phyloP scores from a whole-genome alignment of 2,888 invertebrate species.

The Drosophila monieri region DNA sequence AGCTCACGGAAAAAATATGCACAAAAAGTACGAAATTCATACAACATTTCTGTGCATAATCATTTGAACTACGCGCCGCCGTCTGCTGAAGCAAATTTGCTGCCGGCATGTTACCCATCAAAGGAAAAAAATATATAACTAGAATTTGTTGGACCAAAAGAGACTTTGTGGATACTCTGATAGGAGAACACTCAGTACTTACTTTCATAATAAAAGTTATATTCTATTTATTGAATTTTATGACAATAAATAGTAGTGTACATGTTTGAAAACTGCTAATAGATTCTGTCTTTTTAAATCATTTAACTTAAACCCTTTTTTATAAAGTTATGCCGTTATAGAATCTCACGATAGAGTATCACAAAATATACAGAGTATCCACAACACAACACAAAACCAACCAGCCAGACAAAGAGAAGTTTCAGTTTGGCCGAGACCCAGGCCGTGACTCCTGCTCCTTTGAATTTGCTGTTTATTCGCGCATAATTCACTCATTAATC shows the following conservation, averaged over 20 bases:
- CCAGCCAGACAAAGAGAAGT: slow-evolving; percentile 73
- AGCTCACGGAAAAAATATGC: slow-evolving; percentile 34
- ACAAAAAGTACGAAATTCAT: slow-evolving; percentile 52
- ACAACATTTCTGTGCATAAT: slow-evolving; percentile 77
- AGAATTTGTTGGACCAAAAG: not conserved
- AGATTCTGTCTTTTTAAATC: not conserved
- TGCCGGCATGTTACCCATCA: slow-evolving; percentile 77
- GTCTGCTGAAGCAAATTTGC: slow-evolving; percentile 70
- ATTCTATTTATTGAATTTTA: too few species aligned
- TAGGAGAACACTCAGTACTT: not conserved
- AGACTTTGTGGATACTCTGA: not conserved
- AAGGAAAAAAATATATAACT: slow-evolving; percentile 43
- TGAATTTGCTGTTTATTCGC: slow-evolving; percentile 78
- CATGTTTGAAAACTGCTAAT: too few species aligned
- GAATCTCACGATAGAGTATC: not conserved
- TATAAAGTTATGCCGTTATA: not conserved
- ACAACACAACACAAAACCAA: slow-evolving; percentile 32
- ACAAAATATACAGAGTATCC: slow-evolving; percentile 35
- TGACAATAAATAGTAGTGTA: too few species aligned
- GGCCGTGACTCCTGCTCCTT: slow-evolving; percentile 57
- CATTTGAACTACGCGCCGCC: slow-evolving; percentile 71
- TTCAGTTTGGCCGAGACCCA: slow-evolving; percentile 37
- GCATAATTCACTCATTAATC: slow-evolving; percentile 80
- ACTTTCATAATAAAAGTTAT: not conserved
- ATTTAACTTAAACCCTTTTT: not conserved